A percentile compares a stretch with the other conserved stretches of the same genome.
These are phyloP conservation scores for Acropora tenuis DNA, from an alignment of 64 coral and sea anemone genomes.

Conservation along the genomic window DNA sequence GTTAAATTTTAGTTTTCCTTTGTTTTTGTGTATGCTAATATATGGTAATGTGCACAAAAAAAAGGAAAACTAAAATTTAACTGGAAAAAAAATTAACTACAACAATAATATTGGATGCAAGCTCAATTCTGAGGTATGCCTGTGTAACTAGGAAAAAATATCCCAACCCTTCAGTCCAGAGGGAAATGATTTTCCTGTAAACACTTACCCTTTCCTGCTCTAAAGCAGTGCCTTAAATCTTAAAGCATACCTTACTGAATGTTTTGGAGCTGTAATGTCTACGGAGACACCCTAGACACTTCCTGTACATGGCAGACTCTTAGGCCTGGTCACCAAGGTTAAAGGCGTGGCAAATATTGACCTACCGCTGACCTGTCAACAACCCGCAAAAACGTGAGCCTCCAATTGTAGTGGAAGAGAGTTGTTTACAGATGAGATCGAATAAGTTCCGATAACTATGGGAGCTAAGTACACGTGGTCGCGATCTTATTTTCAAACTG, in stretches of 20 bases:
- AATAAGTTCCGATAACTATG: constrained; percentile 4
- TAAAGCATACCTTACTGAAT: neutral
- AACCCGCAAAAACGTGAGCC: constrained; percentile 17
- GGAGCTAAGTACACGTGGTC: constrained; percentile 30
- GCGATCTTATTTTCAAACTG: constrained; percentile 13
- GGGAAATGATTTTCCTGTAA: too few species aligned
- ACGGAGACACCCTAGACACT: neutral
- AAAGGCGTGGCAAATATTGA: constrained; percentile 18
- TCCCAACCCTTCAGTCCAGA: too few species aligned
- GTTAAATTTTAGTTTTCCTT: too few species aligned
- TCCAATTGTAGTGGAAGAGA: neutral
- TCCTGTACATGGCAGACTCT: neutral
- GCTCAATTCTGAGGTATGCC: too few species aligned
- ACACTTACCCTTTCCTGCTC: neutral
- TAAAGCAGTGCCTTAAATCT: neutral
- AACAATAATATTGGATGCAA: too few species aligned
- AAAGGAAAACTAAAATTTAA: too few species aligned
- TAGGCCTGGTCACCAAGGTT: neutral
- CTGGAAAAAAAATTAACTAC: too few species aligned
- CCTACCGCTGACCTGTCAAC: constrained; percentile 54
- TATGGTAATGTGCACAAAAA: too few species aligned
- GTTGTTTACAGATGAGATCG: constrained; percentile 41
- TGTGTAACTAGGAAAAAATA: too few species aligned
- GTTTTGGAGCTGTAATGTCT: constrained; percentile 19
- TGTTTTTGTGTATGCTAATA: too few species aligned